Evolutionary conservation across 2,888 invertebrate species (phyloP).

Genomic region (Dynastes tityus): DNA sequence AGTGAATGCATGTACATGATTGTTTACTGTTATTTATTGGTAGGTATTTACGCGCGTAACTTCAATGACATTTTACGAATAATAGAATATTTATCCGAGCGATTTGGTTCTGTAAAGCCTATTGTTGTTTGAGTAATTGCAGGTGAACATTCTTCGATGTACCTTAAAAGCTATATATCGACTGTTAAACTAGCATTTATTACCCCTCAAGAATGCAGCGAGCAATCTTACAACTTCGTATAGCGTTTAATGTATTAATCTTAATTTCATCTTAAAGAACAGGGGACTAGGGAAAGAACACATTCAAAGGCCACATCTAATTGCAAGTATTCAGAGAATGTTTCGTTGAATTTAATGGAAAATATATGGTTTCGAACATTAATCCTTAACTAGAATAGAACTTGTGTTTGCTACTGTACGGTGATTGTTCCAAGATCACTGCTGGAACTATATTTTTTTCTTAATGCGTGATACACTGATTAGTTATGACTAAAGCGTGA

Average conservation of each 20-base stretch:
- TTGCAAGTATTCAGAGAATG: too few relatives aligned
- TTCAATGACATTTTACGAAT: constrained; percentile 40
- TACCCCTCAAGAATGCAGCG: neutral
- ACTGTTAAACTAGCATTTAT: constrained; percentile 3
- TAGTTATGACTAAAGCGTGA: too few relatives aligned
- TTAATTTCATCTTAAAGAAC: too few relatives aligned
- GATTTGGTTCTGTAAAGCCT: constrained; percentile 15
- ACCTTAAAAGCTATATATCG: constrained; percentile 12
- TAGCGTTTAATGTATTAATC: too few relatives aligned
- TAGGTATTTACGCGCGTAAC: constrained; percentile 32
- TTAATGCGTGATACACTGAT: too few relatives aligned
- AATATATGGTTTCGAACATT: neutral
- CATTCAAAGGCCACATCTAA: too few relatives aligned
- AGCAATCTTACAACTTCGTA: neutral
- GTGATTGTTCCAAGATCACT: too few relatives aligned
- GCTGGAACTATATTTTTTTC: too few relatives aligned
- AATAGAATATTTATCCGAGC: constrained; percentile 17
- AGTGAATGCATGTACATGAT: constrained; percentile 24
- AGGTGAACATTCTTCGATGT: constrained; percentile 18
- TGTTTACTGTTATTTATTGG: constrained; percentile 35
- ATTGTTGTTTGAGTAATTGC: constrained; percentile 33
- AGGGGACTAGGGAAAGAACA: too few relatives aligned
- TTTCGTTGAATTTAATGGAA: neutral
- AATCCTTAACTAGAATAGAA: neutral
- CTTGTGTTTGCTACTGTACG: neutral